phyloP scores from a whole-genome alignment of 2,888 invertebrate species.

The Notodonta dromedarius region DNA sequence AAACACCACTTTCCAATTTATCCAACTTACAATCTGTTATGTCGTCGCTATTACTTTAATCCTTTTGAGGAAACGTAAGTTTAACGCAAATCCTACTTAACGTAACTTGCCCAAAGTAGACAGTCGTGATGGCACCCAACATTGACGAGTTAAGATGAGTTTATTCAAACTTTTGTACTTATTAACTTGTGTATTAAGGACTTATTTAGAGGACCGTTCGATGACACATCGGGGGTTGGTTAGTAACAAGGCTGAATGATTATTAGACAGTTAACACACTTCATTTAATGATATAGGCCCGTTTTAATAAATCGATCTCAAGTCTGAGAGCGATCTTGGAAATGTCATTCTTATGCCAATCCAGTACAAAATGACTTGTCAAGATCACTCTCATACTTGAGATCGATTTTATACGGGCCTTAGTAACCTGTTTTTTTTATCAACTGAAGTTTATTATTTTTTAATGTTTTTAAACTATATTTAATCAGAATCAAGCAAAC shows the following conservation, averaged over 20 bases:
- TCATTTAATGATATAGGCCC: not conserved
- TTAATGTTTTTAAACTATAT: too few relatives aligned
- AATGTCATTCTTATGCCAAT: too few relatives aligned
- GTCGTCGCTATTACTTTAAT: constrained; percentile 75
- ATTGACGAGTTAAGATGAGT: constrained; percentile 75
- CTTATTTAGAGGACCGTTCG: constrained; percentile 64
- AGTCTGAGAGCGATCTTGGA: too few relatives aligned
- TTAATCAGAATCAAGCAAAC: too few relatives aligned
- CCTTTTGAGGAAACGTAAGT: constrained; percentile 71
- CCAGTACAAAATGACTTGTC: too few relatives aligned
- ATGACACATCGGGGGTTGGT: constrained; percentile 42
- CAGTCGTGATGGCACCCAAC: constrained; percentile 78
- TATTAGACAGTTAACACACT: not conserved
- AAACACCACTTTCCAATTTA: constrained; percentile 23
- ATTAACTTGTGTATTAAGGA: constrained; percentile 78
- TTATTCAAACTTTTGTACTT: constrained; percentile 79
- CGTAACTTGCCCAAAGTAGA: constrained; percentile 77
- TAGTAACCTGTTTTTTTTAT: not conserved
- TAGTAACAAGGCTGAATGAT: constrained; percentile 21
- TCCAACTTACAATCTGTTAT: constrained; percentile 45
- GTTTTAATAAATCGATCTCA: too few relatives aligned
- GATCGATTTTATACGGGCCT: too few relatives aligned
- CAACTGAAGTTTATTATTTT: too few relatives aligned
- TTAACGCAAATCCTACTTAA: constrained; percentile 81
- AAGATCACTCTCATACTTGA: too few relatives aligned